Evolutionary conservation across 2,113 vertebrate species (phyloP), one percentile per base, ranked within the genome.

Genomic region (Saimiri boliviensis): DNA sequence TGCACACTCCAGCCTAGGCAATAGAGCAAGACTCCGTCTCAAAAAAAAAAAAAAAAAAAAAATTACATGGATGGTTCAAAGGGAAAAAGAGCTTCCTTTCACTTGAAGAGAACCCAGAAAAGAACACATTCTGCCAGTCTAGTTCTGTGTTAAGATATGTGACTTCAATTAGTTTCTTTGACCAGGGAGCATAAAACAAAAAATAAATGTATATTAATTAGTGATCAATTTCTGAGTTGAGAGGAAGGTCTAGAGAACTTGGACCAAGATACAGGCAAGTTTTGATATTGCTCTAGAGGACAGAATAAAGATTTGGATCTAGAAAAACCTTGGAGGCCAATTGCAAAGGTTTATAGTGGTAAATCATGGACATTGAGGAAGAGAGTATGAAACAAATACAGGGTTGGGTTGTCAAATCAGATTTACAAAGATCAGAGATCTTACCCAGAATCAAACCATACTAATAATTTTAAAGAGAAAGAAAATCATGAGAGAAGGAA

Each of bases 21-120:
- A 52, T 16, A 52, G 52, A 52, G 52, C 52, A 52, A 52, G 52
- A 17, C 52, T 52, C 16, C 5, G 5, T 19, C 4, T 52, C 16
- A 86, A 93, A 6, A 42, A 42, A 42, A 42, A 42, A 42, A 94
- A 95, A 84, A 86, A 94, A 95, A 84, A 79, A 86, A 94, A 93
- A 84, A 49, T 66, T 21, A 91, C 47, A 47, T n/a, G 35, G 49
- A 91, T n/a, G 21, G 5, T 91, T 92, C n/a, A 81, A 90, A 95
- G 94, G 32, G 9, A 81, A 52, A 95, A 81, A 87, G 10, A 77
- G 8, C 13, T 73, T 54, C 40, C 27, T 13, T 93, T 8, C 14
- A 80, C 71, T 47, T 35, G 35, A 74, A 58, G 12, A 82, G 47
- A 94, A 68, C 2, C 2, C 9, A 52, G 32, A 63, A 86, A 45